Conservation (phyloP, 2,888 invertebrate species). For the Kryphioiulus occultus region DNA sequence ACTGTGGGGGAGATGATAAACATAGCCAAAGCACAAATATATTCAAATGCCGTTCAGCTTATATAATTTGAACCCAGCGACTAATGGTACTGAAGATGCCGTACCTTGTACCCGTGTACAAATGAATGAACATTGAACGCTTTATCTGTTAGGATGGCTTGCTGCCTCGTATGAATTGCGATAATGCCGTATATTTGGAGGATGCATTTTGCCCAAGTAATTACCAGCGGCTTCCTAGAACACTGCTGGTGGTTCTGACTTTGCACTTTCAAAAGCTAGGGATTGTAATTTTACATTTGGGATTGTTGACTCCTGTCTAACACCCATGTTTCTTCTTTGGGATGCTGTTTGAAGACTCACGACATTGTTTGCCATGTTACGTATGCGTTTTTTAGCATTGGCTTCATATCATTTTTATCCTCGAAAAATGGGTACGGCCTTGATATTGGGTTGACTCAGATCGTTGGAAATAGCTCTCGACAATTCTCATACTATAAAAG, state of each 20-base stretch:
- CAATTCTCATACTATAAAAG: background rate
- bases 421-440: background rate
- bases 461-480: background rate
- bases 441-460: background rate
- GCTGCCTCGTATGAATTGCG: background rate
- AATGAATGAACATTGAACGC: conserved; percentile 33
- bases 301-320: background rate
- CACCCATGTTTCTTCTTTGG: background rate
- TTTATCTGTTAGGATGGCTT: background rate
- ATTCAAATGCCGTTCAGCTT: background rate
- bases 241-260: background rate
- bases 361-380: background rate
- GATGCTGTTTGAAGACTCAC: background rate
- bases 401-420: background rate
- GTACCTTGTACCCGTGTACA: background rate
- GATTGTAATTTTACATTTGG: background rate
- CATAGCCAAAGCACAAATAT: background rate
- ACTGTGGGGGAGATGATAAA: background rate
- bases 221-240: background rate
- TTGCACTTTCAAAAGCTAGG: background rate
- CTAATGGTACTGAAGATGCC: background rate
- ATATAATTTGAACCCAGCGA: background rate
- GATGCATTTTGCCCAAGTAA: background rate
- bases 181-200: background rate
- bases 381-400: background rate